A percentile compares a stretch with the other conserved stretches of the same genome.
Evolutionary conservation across 2,888 invertebrate species (phyloP).

Genomic region (Luperina testacea): DNA sequence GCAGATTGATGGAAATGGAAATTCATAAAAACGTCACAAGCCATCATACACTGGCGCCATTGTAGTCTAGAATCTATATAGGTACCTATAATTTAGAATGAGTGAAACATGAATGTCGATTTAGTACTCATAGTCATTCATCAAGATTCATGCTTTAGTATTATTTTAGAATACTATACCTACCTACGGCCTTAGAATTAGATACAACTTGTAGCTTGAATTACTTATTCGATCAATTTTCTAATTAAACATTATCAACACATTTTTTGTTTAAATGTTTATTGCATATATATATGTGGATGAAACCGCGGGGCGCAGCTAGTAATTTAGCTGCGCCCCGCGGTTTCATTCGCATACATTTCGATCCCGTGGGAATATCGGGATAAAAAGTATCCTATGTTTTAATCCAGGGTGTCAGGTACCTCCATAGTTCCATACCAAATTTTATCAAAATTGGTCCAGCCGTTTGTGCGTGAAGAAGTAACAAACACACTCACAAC

Average conservation of each 20-base stretch:
- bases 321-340: too few species aligned
- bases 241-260: constrained; percentile 19
- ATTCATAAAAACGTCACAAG: constrained; percentile 1
- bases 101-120: not conserved
- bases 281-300: not conserved
- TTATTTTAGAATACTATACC: constrained; percentile 4
- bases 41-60: constrained; percentile 2
- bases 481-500: too few species aligned
- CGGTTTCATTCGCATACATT: too few species aligned
- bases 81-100: not conserved
- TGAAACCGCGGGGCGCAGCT: too few species aligned
- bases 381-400: too few species aligned
- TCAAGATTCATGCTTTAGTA: constrained; percentile 2
- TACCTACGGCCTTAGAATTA: constrained; percentile 2
- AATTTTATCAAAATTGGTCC: too few species aligned
- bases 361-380: too few species aligned
- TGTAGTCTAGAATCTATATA: not conserved
- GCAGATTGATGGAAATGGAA: not conserved
- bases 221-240: constrained; percentile 4
- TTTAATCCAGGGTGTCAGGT: too few species aligned
- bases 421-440: too few species aligned
- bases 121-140: not conserved
- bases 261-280: constrained; percentile 5
- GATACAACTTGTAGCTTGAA: constrained; percentile 10
- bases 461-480: too few species aligned